Base-by-base conservation (phyloP, 1,140 invertebrate genomes). In the Aphelenchoides fujianensis region DNA sequence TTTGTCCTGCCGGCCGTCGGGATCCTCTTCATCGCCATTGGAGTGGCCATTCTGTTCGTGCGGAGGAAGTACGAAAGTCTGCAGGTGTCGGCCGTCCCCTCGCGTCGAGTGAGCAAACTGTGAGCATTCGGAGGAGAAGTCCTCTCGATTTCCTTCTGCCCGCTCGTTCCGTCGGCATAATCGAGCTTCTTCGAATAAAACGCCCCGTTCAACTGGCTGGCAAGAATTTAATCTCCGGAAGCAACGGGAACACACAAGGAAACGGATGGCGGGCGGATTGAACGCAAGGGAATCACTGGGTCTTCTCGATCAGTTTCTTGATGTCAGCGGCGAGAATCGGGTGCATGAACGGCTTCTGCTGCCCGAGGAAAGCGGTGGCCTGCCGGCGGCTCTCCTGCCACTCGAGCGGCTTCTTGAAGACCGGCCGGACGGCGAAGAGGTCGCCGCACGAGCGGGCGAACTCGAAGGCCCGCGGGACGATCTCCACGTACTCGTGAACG, bases 401-500 rank as follows among this genome's bases (percentile, higher is more conserved):
- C 54, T 57, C 54, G 35, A 82, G 71, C 23, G 79, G 72, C 37
- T 78, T 70, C 48, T 85, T 88, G 84, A 92, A 95, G 55, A 95
- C 88, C 16, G 92, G 92, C 57, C 91, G 86, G 0, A 92, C 90
- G 87, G 90, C 95, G 82, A 95, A 95, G 91, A 95, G 92, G 71
- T 93, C 88, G 62, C 93, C 93, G 82, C 92, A 89, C 28, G 89
- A 87, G 70, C 90, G 92, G 2, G 92, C 89, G 87, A 94, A 94
- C 1, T 89, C 80, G 27, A 95, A 86, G 5, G 90, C 90, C 1
- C 80, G 73, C 0, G 87, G 82, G 35, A 95, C 85, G 75, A 94
- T 83, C 55, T 55, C 78, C 71, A 80, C 73, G 73, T 81, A 87
- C 86, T 84, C 86, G 77, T 89, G 89, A 82, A 85, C 85, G 66